Evolutionary conservation across 2,888 invertebrate genomes (phyloP).

Genomic region (Pantelozetes paolii): DNA sequence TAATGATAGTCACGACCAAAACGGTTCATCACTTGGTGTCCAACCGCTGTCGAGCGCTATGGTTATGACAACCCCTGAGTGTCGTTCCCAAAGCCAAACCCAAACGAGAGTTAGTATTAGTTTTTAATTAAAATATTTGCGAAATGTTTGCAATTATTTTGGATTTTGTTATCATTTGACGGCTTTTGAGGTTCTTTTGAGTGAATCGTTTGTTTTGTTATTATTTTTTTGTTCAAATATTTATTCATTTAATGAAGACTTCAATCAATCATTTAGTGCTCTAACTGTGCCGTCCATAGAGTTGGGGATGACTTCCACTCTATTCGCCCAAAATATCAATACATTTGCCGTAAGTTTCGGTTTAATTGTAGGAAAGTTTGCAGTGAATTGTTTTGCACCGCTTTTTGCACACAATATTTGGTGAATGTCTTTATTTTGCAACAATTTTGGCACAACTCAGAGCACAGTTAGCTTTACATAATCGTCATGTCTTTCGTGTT

Average conservation of each 20-base stretch:
- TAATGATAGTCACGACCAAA: slow-evolving; percentile 33
- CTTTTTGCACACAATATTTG: slow-evolving; percentile 19
- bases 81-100: not conserved
- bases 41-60: not conserved
- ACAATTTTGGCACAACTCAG: slow-evolving; percentile 21
- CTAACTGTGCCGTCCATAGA: slow-evolving; percentile 33
- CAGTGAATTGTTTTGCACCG: not conserved
- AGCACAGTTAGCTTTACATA: slow-evolving; percentile 10
- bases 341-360: slow-evolving; percentile 26
- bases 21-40: not conserved
- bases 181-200: no score
- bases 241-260: not conserved
- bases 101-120: slow-evolving; percentile 24
- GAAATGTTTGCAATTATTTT: not conserved
- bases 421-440: not conserved
- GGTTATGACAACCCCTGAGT: not conserved
- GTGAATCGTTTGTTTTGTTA: not conserved
- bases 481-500: not conserved
- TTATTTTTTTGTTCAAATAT: not conserved
- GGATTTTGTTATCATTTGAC: not conserved
- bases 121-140: not conserved
- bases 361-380: slow-evolving; percentile 30
- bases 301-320: slow-evolving; percentile 36
- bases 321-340: slow-evolving; percentile 18
- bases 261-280: slow-evolving; percentile 28